Evolutionary conservation across 1,140 invertebrate species (phyloP), one percentile per base, ranked within the genome.

Genomic region (Euura saliciscinereae): DNA sequence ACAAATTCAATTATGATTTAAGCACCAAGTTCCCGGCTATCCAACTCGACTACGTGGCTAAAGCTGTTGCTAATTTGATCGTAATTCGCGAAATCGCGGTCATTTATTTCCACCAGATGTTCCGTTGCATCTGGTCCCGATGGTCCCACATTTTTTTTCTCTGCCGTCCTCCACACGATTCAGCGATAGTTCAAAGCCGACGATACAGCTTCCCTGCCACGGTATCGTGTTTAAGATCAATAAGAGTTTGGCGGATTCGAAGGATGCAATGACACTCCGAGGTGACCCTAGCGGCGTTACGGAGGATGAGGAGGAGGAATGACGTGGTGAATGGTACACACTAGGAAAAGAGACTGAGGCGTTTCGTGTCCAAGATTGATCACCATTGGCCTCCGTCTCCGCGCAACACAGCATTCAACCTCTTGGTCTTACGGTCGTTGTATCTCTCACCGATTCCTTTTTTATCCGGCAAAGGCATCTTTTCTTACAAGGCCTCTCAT

Each of bases 1-100:
- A 83, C 82, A 82, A 84, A 84, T 84, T 84, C 81, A 84, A 83
- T 83, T 83, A 83, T 78, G 79, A 79, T 73, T 78, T 77, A 73
- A 78, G 81, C 78, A 77, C 78, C 83, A 82, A 79, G 81, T 82
- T 66, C 71, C 69, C 66, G 51, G 68, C 51, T 59, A 4, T 59
- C 51, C 51, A 8, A 59, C 51, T 59, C 10, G 2, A 59, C 8
- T 6, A n/a, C 8, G 13, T 8, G 51, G 3, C 51, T 59, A 1
- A 59, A 59, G 51, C 13, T 59, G 51, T 8, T 59, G 13, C 51
- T n/a, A 59, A 59, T 59, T 59, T 8, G 51, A 59, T 11, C 51
- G 5, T 11, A n/a, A 59, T 59, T 59, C 6, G 13, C 51, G 8
- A 59, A 6, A 59, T 59, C 51, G 51, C 51, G 8, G 51, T n/a